phyloP scores from a whole-genome alignment of 2,888 invertebrate genomes.

The Drosophila nr. medialis region DNA sequence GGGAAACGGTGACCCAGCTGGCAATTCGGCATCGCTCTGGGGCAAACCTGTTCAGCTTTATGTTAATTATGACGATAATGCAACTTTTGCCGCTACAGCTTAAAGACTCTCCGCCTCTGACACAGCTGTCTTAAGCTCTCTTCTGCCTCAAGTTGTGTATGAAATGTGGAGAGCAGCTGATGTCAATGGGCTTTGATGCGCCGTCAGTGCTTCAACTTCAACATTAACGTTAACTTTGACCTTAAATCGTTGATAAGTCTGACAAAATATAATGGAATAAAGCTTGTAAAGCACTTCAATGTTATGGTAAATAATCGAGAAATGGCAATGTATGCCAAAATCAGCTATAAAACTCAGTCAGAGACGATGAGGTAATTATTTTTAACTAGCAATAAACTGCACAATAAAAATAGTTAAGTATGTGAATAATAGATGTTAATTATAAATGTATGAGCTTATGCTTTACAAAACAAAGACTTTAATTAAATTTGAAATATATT shows the following conservation, averaged over 20 bases:
- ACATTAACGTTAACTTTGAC: slow-evolving; percentile 46
- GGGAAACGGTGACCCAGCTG: slow-evolving; percentile 21
- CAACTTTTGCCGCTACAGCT: slow-evolving; percentile 66
- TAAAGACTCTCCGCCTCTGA: slow-evolving; percentile 16
- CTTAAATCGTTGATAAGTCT: slow-evolving; percentile 34
- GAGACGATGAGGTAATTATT: slow-evolving; percentile 3
- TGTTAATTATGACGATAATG: slow-evolving; percentile 82
- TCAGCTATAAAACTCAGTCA: slow-evolving; percentile 18
- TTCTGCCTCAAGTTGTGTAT: slow-evolving; percentile 22
- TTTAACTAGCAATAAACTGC: slow-evolving; percentile 25
- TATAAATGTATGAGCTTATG: background rate
- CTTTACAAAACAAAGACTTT: background rate
- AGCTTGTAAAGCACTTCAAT: slow-evolving; percentile 24
- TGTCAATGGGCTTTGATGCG: slow-evolving; percentile 36
- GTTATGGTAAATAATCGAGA: slow-evolving; percentile 13
- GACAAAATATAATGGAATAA: slow-evolving; percentile 43
- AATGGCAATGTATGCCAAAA: slow-evolving; percentile 4
- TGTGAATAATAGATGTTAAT: background rate
- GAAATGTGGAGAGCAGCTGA: slow-evolving; percentile 10
- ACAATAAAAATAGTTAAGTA: background rate
- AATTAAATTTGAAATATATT: background rate
- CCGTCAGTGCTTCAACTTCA: slow-evolving; percentile 40
- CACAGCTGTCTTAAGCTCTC: slow-evolving; percentile 12
- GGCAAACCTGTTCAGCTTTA: slow-evolving; percentile 53
- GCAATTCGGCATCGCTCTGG: slow-evolving; percentile 32